Percentiles rank a stretch among this genome's conserved stretches.
Conservation (phyloP, 2,113 vertebrate genomes). For the Bambusicola thoracicus region DNA sequence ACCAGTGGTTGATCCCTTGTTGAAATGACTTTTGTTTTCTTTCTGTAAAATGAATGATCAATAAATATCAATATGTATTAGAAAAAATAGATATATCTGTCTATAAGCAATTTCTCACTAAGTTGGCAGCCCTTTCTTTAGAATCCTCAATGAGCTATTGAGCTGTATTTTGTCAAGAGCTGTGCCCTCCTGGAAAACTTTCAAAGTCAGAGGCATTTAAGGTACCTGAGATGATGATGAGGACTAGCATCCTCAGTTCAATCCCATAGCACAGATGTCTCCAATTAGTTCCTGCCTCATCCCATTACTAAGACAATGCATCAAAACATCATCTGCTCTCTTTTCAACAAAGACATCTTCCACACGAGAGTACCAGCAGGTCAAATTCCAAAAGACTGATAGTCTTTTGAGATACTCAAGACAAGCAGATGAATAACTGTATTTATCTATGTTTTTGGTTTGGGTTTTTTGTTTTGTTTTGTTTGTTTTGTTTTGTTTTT, state of each 20-base stretch:
- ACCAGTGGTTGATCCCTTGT: neutral
- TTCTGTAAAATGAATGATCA: neutral
- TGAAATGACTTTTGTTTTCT: neutral
- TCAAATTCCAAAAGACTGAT: neutral
- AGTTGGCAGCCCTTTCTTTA: neutral
- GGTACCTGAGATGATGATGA: neutral
- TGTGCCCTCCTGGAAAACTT: neutral
- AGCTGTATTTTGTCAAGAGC: neutral
- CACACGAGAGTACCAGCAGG: neutral
- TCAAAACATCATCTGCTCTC: neutral
- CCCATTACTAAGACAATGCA: neutral
- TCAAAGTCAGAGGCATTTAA: neutral
- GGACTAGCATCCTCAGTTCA: neutral
- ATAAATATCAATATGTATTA: constrained; percentile 10
- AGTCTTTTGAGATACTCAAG: neutral
- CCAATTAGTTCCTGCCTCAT: neutral
- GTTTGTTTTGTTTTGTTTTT: neutral
- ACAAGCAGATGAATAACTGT: neutral
- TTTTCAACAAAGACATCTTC: neutral
- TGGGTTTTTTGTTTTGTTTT: too few relatives aligned
- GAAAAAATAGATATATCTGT: neutral
- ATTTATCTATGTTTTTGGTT: neutral
- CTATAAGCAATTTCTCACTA: constrained; percentile 16
- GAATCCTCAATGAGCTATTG: neutral
- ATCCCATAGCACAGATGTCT: neutral